These are phyloP conservation scores for Anoplophora glabripennis DNA, from an alignment of 1,140 invertebrate species.

Conservation along the genomic window DNA sequence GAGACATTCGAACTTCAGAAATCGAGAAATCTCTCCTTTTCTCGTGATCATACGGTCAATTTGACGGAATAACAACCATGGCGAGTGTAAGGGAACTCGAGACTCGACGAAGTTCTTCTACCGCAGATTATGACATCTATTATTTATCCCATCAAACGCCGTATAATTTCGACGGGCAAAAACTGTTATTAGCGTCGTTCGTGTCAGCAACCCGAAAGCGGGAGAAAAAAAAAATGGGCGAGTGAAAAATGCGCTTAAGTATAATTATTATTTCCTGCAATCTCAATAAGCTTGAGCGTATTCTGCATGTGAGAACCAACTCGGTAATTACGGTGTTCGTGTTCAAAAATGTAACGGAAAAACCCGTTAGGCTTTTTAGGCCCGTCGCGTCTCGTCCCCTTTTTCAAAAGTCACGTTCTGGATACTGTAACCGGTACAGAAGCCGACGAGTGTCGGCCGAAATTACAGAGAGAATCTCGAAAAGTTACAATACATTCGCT, in stretches of 20 bases:
- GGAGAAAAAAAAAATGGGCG: neutral
- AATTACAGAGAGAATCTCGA: no score
- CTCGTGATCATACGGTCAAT: no score
- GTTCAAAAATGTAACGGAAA: neutral
- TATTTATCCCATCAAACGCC: conserved; percentile 5
- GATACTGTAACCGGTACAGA: no score
- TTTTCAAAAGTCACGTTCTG: no score
- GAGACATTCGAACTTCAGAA: no score
- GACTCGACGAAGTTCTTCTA: neutral
- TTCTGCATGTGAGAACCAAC: conserved; percentile 1
- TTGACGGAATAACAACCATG: neutral
- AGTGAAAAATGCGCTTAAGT: conserved; percentile 3
- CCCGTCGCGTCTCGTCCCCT: no score
- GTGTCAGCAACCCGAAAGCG: neutral
- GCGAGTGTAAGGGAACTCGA: neutral
- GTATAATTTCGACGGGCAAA: conserved; percentile 2
- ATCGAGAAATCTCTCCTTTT: no score
- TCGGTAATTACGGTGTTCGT: neutral
- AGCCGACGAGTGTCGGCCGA: no score
- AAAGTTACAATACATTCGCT: no score
- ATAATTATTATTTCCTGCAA: conserved; percentile 8
- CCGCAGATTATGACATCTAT: neutral
- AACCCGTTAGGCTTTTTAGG: no score
- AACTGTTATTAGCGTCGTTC: conserved; percentile 3
- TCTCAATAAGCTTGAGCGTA: conserved; percentile 1